Conservation (phyloP, 2,888 invertebrate species). For the Pachydiplax longipennis region DNA sequence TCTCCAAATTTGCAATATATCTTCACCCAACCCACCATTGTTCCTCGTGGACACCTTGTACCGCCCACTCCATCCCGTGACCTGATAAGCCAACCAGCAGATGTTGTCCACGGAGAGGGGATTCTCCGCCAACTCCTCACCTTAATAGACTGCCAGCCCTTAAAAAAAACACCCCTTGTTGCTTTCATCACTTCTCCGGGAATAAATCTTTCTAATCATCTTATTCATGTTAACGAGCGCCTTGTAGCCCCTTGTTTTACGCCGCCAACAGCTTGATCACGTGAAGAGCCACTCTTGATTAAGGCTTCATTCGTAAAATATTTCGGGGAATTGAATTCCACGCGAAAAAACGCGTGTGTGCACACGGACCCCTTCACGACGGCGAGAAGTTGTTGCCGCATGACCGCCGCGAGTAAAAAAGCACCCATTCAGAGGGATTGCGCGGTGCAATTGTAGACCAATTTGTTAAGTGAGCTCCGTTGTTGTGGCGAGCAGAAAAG, state of each 20-base stretch:
- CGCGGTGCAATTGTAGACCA: background rate
- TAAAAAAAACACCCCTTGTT: background rate
- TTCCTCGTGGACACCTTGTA: background rate
- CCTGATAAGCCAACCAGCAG: slow-evolving; percentile 33
- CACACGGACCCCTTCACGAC: background rate
- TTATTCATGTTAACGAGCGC: slow-evolving; percentile 12
- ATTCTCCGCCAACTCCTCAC: background rate
- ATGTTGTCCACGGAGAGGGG: background rate
- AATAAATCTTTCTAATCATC: slow-evolving; percentile 29
- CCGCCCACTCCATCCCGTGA: slow-evolving; percentile 39
- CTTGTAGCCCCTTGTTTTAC: background rate
- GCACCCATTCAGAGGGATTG: background rate
- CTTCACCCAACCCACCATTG: background rate
- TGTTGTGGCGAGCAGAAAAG: too few relatives aligned
- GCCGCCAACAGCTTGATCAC: background rate
- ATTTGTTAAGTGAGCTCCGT: background rate
- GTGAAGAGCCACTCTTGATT: background rate
- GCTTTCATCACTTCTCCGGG: background rate
- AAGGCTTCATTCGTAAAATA: background rate
- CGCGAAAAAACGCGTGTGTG: background rate
- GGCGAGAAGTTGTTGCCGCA: background rate
- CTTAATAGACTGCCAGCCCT: slow-evolving; percentile 23
- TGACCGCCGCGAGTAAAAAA: background rate
- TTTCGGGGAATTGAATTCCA: background rate
- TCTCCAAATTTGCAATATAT: slow-evolving; percentile 17